Evolutionary conservation across 2,797 vertebrate genomes (phyloP).

Genomic region (Pangasius larnaudii): DNA sequence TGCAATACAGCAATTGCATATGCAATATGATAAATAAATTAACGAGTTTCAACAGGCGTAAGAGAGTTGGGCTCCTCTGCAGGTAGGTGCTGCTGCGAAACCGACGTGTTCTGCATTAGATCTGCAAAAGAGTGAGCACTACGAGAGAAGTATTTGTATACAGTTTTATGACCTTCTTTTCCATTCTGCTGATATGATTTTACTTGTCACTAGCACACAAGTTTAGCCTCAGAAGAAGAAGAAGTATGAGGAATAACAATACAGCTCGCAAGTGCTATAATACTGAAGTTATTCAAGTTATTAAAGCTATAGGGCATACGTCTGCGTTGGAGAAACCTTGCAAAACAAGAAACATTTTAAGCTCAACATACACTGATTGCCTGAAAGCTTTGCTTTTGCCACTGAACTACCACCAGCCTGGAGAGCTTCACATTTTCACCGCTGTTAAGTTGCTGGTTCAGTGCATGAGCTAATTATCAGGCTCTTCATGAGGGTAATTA

Average conservation of each 20-base stretch:
- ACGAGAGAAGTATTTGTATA: not conserved
- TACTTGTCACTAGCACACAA: not conserved
- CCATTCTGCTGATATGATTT: not conserved
- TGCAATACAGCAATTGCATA: not conserved
- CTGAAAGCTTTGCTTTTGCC: not conserved
- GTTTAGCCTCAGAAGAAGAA: not conserved
- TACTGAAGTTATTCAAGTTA: not conserved
- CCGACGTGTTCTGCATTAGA: not conserved
- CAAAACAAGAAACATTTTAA: not conserved
- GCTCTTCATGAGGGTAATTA: constrained; percentile 28
- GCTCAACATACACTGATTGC: not conserved
- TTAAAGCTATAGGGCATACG: not conserved
- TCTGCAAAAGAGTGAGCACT: not conserved
- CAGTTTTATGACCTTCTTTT: not conserved
- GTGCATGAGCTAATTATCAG: constrained; percentile 4
- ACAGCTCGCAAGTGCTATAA: not conserved
- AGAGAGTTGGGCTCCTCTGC: not conserved
- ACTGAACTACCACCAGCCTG: not conserved
- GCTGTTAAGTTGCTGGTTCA: not conserved
- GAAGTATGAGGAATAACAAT: not conserved
- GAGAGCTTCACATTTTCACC: constrained; percentile 2
- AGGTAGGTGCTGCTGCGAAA: not conserved
- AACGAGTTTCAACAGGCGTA: not conserved
- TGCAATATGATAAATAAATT: not conserved
- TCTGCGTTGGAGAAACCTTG: not conserved